These are phyloP conservation scores for Netelia fuscicornis DNA, from an alignment of 2,888 invertebrate genomes.

Conservation along the genomic window DNA sequence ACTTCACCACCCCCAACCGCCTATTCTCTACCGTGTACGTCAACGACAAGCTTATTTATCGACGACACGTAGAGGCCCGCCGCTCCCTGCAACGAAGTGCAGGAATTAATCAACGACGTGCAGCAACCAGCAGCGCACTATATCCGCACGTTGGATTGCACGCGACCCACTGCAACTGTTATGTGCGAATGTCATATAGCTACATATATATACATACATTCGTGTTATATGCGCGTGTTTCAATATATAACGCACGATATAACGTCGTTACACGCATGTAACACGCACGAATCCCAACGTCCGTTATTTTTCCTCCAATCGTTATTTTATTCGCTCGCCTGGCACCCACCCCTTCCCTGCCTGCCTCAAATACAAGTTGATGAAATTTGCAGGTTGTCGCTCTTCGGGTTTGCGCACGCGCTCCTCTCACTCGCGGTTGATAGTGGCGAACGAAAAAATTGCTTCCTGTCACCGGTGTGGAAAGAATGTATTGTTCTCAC, in stretches of 20 bases:
- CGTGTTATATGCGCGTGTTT: too few relatives aligned
- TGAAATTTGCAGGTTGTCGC: slow-evolving; percentile 57
- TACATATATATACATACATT: not conserved
- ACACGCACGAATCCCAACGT: too few relatives aligned
- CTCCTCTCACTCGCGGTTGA: slow-evolving; percentile 21
- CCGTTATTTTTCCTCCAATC: not conserved
- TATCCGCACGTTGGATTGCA: slow-evolving; percentile 2
- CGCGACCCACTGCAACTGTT: slow-evolving; percentile 34
- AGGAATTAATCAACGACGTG: slow-evolving; percentile 72
- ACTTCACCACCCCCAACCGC: not conserved
- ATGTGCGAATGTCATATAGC: not conserved
- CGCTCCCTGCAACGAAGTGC: slow-evolving; percentile 71
- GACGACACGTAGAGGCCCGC: slow-evolving; percentile 67
- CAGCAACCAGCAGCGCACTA: slow-evolving; percentile 30
- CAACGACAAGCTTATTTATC: slow-evolving; percentile 71
- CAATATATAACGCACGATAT: too few relatives aligned
- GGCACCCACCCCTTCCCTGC: slow-evolving; percentile 1
- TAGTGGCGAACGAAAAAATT: slow-evolving; percentile 53
- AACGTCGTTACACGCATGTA: too few relatives aligned
- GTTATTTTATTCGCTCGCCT: slow-evolving; percentile 29
- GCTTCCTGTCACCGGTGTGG: slow-evolving; percentile 39
- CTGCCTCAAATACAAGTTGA: slow-evolving; percentile 43
- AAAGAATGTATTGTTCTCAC: slow-evolving; percentile 46
- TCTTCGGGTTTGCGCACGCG: slow-evolving; percentile 2
- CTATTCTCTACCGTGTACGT: slow-evolving; percentile 21